Percentiles rank a stretch among this genome's conserved stretches.
phyloP scores from a whole-genome alignment of 1,140 invertebrate species.

The Ceratina australensis region DNA sequence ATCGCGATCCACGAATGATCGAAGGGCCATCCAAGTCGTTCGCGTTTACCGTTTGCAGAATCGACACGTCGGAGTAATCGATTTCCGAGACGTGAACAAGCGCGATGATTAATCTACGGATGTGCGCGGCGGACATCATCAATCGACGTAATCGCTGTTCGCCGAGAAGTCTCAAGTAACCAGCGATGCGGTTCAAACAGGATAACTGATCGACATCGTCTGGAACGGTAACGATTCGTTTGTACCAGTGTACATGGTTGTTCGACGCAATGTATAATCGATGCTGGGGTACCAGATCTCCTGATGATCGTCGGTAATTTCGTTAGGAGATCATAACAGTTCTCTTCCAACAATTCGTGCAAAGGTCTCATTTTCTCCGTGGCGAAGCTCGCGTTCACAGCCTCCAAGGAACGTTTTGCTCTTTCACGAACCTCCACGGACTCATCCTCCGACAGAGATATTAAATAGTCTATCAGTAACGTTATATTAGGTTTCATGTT shows the following conservation, averaged over 20 bases:
- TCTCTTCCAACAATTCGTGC: conserved; percentile 81
- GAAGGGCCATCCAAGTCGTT: conserved; percentile 72
- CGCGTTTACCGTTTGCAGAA: conserved; percentile 80
- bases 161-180: conserved; percentile 82
- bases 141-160: conserved; percentile 79
- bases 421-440: conserved; percentile 75
- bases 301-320: conserved; percentile 82
- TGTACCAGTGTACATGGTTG: conserved; percentile 8
- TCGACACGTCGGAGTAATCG: conserved; percentile 77
- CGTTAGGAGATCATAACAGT: conserved; percentile 80
- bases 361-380: conserved; percentile 69
- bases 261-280: conserved; percentile 6
- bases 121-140: conserved; percentile 78
- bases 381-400: conserved; percentile 72
- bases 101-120: conserved; percentile 79
- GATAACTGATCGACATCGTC: conserved; percentile 81
- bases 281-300: conserved; percentile 78
- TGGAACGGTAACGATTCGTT: conserved; percentile 57
- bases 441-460: conserved; percentile 82
- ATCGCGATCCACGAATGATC: conserved; percentile 64
- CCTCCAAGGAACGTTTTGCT: conserved; percentile 71
- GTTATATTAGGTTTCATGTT: conserved; percentile 81
- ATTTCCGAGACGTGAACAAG: conserved; percentile 81
- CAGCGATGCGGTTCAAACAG: conserved; percentile 81
- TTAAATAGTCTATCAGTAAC: conserved; percentile 81